These are phyloP conservation scores for Delichon dasypus DNA, from an alignment of 2,797 vertebrate genomes.

Conservation along the genomic window DNA sequence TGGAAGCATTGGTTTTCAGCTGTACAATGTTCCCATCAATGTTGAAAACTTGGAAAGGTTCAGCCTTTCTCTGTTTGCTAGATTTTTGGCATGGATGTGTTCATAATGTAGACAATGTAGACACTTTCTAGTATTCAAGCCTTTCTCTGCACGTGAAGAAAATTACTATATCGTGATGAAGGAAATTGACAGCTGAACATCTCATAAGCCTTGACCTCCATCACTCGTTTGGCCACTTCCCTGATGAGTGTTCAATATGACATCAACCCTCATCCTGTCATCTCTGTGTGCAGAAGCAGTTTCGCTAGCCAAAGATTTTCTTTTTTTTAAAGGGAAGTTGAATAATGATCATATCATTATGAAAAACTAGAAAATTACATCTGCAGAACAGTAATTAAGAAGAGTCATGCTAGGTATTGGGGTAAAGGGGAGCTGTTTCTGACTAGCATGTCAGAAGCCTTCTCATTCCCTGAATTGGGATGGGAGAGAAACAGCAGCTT, in stretches of 20 bases:
- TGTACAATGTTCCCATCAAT: neutral
- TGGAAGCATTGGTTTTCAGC: neutral
- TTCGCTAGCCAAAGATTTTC: neutral
- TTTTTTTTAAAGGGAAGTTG: neutral
- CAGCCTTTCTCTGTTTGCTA: neutral
- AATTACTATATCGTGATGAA: neutral
- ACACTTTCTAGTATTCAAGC: neutral
- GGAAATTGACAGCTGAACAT: neutral
- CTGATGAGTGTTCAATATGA: neutral
- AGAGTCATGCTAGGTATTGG: neutral
- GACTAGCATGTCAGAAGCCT: neutral
- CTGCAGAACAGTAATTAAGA: neutral
- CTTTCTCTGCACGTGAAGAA: neutral
- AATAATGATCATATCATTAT: neutral
- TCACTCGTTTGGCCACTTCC: neutral
- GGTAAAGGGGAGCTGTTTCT: neutral
- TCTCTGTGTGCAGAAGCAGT: neutral
- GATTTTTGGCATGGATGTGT: neutral
- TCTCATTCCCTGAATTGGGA: neutral
- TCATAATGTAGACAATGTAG: neutral
- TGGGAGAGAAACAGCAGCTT: neutral
- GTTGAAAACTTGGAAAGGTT: neutral
- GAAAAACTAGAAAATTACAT: neutral
- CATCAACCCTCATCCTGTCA: neutral
- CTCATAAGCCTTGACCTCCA: neutral